phyloP scores from a whole-genome alignment of 2,888 invertebrate species.

The Meloe dianella region DNA sequence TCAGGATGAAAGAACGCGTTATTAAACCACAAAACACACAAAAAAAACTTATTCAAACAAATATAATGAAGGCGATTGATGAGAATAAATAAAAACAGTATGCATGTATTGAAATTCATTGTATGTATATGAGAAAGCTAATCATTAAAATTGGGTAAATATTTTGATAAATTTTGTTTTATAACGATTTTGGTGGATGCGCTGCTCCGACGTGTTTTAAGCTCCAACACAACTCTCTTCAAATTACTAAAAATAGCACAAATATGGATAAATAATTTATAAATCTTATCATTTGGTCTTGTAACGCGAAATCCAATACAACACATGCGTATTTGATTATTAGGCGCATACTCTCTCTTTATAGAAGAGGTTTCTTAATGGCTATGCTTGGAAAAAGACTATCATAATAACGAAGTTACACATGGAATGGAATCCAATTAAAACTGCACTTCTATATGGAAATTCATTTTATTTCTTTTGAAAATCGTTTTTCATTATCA shows the following conservation, averaged over 20 bases:
- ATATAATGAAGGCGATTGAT: no score
- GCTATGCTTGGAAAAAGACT: no score
- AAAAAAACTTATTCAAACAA: no score
- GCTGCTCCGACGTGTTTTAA: background rate
- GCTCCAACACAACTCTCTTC: background rate
- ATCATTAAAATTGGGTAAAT: background rate
- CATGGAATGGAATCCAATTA: background rate
- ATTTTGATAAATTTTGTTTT: background rate
- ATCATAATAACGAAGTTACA: background rate
- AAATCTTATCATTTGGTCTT: background rate
- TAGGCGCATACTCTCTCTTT: no score
- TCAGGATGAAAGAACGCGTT: no score
- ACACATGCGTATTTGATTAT: no score
- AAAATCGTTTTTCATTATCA: constrained; percentile 52
- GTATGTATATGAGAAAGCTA: background rate
- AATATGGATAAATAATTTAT: background rate
- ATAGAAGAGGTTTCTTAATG: no score
- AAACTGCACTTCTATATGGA: background rate
- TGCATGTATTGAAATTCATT: no score
- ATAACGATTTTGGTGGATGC: background rate
- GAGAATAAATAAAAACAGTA: no score
- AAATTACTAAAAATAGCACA: background rate
- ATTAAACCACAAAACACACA: no score
- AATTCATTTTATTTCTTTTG: constrained; percentile 34
- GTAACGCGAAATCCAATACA: background rate